Conservation (phyloP, 2,113 vertebrate genomes). For the Garra rufa region DNA sequence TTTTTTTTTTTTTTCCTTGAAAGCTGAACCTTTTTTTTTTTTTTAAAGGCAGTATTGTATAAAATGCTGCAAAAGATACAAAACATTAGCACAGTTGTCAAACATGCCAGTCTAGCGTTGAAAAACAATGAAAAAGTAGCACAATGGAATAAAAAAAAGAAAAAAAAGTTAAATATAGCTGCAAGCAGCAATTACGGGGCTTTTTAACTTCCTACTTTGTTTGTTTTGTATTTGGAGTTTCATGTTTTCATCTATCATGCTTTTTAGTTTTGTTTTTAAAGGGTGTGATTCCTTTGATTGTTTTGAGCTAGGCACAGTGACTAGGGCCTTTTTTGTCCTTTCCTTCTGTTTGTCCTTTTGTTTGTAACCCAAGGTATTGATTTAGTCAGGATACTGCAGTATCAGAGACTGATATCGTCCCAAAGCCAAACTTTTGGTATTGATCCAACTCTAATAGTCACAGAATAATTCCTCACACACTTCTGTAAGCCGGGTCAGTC, state of each 20-base stretch:
- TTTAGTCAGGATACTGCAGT: not conserved
- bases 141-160: too few species aligned
- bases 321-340: not conserved
- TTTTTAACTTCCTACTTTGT: too few species aligned
- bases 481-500: conserved; percentile 65
- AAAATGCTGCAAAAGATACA: not conserved
- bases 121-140: too few species aligned
- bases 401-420: not conserved
- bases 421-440: conserved; percentile 1
- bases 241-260: too few species aligned
- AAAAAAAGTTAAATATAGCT: too few species aligned
- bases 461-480: not conserved
- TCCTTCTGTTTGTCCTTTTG: not conserved
- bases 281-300: not conserved
- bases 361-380: not conserved
- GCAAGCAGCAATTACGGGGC: too few species aligned
- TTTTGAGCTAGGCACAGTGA: not conserved
- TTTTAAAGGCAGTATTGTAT: not conserved
- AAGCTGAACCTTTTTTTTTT: not conserved
- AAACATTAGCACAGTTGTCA: too few species aligned
- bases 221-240: not conserved
- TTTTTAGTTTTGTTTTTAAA: not conserved
- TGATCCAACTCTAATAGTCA: not conserved
- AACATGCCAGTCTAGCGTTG: too few species aligned
- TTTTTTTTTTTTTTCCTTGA: not conserved